Base-by-base conservation (phyloP, 1,140 invertebrate genomes). In the Lordiphosa mommai region DNA sequence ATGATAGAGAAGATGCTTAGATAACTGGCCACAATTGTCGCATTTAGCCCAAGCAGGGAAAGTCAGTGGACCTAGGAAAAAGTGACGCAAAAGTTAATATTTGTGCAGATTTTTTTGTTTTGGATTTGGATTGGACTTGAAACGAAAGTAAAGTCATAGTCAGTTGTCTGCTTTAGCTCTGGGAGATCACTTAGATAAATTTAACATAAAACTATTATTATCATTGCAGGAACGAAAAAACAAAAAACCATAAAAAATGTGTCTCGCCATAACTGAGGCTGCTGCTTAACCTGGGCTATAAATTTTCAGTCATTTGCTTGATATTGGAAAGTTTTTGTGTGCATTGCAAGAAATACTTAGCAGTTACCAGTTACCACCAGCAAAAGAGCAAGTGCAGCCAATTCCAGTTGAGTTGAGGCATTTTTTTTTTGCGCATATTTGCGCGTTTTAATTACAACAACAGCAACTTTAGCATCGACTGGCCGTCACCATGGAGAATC, bases 401-500 rank as follows among this genome's bases (percentile, higher is more conserved):
- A 27, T 47, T 50, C 34, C 14, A 58, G 41, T 47, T 57, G 33
- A 48, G 34, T 57, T 40, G 53, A 36, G 16, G 30, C 23, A 23
- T 5, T 23, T 66, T 33, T 29, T 49, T 74, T 80, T 53, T 33
- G 60, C 59, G 73, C 73, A 85, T 85, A 59, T 85, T 73, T 71
- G 57, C 69, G 71, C 77, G 61, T 76, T 68, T 85, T 66, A 70
- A 70, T 69, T 60, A 37, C 80, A 56, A 53, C 72, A 48, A 40
- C 40, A 70, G 57, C 34, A 44, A 23, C 64, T 27, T 23, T 49
- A 58, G 30, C 58, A 53, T 27, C 66, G 61, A 61, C 49, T 66
- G 66, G 34, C 27, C 43, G 61, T 55, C 74, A 58, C 43, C 47
- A 88, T 88, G 88, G 88, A 88, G 77, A 88, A 88, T 88, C 74